Evolutionary conservation across 2,888 invertebrate genomes (phyloP).

Genomic region (Oxycera nigricornis): DNA sequence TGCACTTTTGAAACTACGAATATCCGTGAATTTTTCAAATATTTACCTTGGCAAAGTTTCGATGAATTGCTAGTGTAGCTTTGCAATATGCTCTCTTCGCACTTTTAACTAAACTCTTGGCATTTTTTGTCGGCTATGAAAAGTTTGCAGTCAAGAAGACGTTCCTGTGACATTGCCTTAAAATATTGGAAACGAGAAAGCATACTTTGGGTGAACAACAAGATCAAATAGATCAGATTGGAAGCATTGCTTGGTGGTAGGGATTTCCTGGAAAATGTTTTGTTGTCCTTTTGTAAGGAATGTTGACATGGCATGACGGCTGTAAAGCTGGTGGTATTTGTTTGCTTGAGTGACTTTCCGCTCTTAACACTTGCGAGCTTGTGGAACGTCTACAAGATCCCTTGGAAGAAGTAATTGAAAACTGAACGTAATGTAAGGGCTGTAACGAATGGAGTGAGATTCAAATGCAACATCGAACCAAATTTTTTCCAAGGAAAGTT

Average conservation of each 20-base stretch:
- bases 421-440: too few species aligned
- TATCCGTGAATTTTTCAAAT: slow-evolving; percentile 41
- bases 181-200: neutral
- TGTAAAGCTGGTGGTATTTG: too few species aligned
- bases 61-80: slow-evolving; percentile 39
- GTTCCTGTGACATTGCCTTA: neutral
- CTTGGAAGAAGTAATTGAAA: too few species aligned
- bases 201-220: neutral
- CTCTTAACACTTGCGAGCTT: too few species aligned
- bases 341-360: too few species aligned
- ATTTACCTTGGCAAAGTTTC: slow-evolving; percentile 40
- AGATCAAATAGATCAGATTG: neutral
- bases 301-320: too few species aligned
- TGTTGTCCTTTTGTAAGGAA: too few species aligned
- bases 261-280: neutral
- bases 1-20: neutral
- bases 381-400: too few species aligned
- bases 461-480: too few species aligned
- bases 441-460: too few species aligned
- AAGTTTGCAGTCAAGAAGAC: neutral
- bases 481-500: too few species aligned
- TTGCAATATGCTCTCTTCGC: slow-evolving; percentile 16
- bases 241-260: neutral
- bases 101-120: neutral
- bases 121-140: neutral